These are phyloP conservation scores for Stratiolaelaps scimitus DNA, from an alignment of 1,140 invertebrate genomes.

Conservation along the genomic window DNA sequence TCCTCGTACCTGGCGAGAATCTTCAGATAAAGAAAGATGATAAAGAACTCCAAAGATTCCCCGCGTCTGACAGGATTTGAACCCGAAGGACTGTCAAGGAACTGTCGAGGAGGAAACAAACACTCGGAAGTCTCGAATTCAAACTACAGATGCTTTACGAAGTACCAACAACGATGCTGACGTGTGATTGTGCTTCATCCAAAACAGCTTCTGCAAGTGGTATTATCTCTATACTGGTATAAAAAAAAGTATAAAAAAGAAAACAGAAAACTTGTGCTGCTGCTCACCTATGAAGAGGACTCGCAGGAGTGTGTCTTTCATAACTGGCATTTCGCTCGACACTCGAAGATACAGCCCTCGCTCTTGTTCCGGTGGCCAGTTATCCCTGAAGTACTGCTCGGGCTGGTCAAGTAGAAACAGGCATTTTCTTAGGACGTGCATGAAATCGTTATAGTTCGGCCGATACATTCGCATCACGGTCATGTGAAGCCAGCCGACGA, in stretches of 20 bases:
- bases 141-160: too few relatives aligned
- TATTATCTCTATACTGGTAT: too few relatives aligned
- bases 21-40: too few relatives aligned
- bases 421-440: conserved; percentile 48
- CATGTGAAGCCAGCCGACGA: conserved; percentile 70
- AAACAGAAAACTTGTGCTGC: too few relatives aligned
- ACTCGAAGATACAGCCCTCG: conserved; percentile 59
- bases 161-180: too few relatives aligned
- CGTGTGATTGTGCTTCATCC: neutral
- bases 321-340: conserved; percentile 70
- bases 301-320: conserved; percentile 63
- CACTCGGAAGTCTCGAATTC: too few relatives aligned
- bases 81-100: too few relatives aligned
- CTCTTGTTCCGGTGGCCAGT: conserved; percentile 83
- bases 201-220: neutral
- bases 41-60: too few relatives aligned
- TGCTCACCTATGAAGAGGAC: conserved; percentile 68
- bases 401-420: conserved; percentile 6
- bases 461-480: conserved; percentile 59
- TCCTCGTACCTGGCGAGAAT: too few relatives aligned
- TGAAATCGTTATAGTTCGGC: conserved; percentile 56
- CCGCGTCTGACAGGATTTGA: too few relatives aligned
- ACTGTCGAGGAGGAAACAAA: too few relatives aligned
- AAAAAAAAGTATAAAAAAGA: conserved; percentile 47
- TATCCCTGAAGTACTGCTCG: conserved; percentile 75